These are phyloP conservation scores for Epinephelus cyanopodus DNA, from an alignment of 2,113 vertebrate species.

Conservation along the genomic window DNA sequence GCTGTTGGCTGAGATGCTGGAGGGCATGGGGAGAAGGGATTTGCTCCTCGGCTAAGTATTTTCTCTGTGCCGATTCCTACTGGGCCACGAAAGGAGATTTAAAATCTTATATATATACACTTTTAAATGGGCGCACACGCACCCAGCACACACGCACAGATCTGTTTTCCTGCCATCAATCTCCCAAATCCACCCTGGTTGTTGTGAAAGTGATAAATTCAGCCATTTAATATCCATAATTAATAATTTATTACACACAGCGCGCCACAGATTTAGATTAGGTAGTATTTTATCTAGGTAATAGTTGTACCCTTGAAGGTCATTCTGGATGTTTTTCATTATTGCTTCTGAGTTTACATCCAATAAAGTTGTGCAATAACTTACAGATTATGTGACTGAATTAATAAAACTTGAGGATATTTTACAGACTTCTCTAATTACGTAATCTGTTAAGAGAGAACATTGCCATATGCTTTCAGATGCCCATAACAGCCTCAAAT, in stretches of 20 bases:
- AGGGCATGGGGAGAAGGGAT: constrained; percentile 74
- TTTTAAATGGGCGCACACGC: constrained; percentile 16
- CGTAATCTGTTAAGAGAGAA: not conserved
- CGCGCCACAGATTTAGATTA: constrained; percentile 60
- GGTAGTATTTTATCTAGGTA: constrained; percentile 69
- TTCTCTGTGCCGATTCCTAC: constrained; percentile 57
- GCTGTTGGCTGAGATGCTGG: constrained; percentile 66
- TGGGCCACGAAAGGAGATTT: constrained; percentile 58
- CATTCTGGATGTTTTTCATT: constrained; percentile 64
- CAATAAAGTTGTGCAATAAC: constrained; percentile 14
- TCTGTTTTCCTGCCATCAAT: constrained; percentile 70
- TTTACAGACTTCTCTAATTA: constrained; percentile 7
- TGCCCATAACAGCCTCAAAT: not conserved
- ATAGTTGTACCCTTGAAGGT: constrained; percentile 71
- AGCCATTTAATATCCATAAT: constrained; percentile 78
- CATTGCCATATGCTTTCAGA: constrained; percentile 20
- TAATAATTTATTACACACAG: constrained; percentile 77
- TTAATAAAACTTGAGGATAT: not conserved
- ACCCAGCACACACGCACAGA: constrained; percentile 26
- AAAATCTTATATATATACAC: constrained; percentile 45
- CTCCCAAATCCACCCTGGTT: constrained; percentile 71
- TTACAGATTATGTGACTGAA: constrained; percentile 11
- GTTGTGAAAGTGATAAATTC: constrained; percentile 82
- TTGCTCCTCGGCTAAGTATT: constrained; percentile 68
- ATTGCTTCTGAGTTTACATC: constrained; percentile 33